Evolutionary conservation across 2,888 invertebrate species (phyloP), one percentile per base, ranked within the genome.

Genomic region (Mallateleia sp.): DNA sequence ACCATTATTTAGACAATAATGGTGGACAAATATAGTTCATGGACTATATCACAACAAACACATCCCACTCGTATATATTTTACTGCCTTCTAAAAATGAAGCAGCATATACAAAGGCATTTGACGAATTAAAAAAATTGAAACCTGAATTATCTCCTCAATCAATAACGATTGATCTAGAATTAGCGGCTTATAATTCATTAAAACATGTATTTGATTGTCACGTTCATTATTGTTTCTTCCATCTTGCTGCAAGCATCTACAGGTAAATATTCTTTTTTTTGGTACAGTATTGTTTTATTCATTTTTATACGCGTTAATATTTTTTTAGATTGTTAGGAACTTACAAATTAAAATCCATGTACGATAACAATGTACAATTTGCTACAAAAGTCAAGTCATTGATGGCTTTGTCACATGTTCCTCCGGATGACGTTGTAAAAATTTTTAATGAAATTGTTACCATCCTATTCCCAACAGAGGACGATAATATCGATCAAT

Each of bases 371-470:
- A 25, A 78, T 38, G 56, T 78, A 0, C 0, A 20, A 9, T 78
- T 78, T 47, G 56, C 78, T 20, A 78, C 67, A 14, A 56, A 78
- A 67, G 54, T 78, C 0, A 67, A 78, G 47, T 42, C 25, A 3
- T 24, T 78, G 22, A 6, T 67, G 0, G 15, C 67, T 14, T 58
- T 78, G 20, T 28, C 78, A 0, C 58, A 67, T 67, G 67, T 78
- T 47, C 78, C 78, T 11, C 8, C 34, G 11, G 15, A 56, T 54
- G 34, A 45, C 42, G 78, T 78, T 58, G 15, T 28, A 0, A 38
- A 77, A 32, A 22, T 77, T 32, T 77, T 28, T 56, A 22, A 66
- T 56, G 14, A 22, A 20, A n/a, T 66, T 2, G 45, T 77, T n/a
- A 45, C 24, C 4, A 11, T 50, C 9, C 7, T 78, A 18, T 78